phyloP scores from a whole-genome alignment of 92 coral and sea anemone genomes.

The Bergia sp. region DNA sequence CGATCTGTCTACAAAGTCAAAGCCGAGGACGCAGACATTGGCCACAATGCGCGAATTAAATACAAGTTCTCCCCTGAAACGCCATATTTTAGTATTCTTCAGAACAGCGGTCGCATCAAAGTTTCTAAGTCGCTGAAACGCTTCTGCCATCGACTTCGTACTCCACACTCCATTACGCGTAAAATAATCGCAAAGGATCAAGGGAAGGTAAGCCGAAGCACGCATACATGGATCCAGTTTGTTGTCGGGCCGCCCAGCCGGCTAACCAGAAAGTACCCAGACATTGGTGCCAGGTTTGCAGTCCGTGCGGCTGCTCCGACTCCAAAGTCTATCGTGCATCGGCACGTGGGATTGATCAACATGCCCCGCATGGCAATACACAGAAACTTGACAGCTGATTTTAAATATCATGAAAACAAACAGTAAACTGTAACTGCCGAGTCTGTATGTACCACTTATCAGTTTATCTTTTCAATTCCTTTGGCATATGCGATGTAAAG shows the following conservation, averaged over 20 bases:
- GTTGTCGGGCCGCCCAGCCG: conserved; percentile 76
- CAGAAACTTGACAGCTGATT: conserved; percentile 12
- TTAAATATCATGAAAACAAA: conserved; percentile 28
- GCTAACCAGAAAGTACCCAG: conserved; percentile 62
- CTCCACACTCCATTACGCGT: conserved; percentile 49
- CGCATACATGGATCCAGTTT: conserved; percentile 73
- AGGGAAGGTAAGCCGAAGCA: conserved; percentile 55
- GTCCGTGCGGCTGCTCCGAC: conserved; percentile 1
- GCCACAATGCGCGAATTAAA: conserved; percentile 66
- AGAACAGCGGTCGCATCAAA: conserved; percentile 82
- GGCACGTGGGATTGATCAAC: neutral
- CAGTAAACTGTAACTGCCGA: neutral
- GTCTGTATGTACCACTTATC: neutral
- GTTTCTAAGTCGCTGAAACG: conserved; percentile 64
- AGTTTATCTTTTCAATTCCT: neutral
- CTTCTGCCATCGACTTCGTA: conserved; percentile 68
- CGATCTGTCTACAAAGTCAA: conserved; percentile 72
- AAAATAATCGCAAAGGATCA: conserved; percentile 75
- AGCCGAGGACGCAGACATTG: conserved; percentile 66
- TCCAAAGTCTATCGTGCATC: conserved; percentile 10
- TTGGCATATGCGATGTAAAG: neutral
- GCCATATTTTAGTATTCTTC: conserved; percentile 79
- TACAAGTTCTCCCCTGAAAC: conserved; percentile 76
- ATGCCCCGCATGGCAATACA: neutral
- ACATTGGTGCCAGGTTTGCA: conserved; percentile 7